Conservation (phyloP, 1,140 invertebrate species). For the Pollicipes pollicipes region DNA sequence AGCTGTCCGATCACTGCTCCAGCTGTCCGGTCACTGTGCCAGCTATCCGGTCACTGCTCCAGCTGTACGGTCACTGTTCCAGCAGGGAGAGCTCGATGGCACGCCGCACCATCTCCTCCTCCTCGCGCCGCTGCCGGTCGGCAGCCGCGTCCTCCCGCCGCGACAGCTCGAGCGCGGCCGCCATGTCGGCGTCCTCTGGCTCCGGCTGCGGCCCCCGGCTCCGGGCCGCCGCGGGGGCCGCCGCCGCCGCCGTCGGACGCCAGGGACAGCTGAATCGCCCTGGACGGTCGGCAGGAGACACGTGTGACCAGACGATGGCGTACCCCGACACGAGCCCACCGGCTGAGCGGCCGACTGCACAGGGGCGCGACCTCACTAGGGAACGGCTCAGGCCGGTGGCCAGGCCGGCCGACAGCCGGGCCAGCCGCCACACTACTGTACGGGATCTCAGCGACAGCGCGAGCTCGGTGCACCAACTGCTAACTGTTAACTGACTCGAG, state of each 20-base stretch:
- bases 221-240: conserved; percentile 15
- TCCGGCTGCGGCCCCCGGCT: conserved; percentile 19
- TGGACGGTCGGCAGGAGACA: background rate
- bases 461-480: too few relatives aligned
- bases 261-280: conserved; percentile 10
- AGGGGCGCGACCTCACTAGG: too few relatives aligned
- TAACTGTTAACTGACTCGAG: too few relatives aligned
- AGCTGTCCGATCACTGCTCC: too few relatives aligned
- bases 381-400: too few relatives aligned
- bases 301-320: too few relatives aligned
- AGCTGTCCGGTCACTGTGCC: background rate
- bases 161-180: conserved; percentile 49
- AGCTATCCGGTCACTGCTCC: background rate
- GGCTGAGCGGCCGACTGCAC: too few relatives aligned
- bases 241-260: background rate
- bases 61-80: conserved; percentile 38
- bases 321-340: too few relatives aligned
- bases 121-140: conserved; percentile 41
- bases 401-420: too few relatives aligned
- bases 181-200: conserved; percentile 35
- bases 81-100: conserved; percentile 53
- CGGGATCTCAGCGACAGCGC: too few relatives aligned
- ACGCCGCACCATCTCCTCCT: conserved; percentile 57
- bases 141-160: conserved; percentile 47
- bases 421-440: too few relatives aligned